Evolutionary conservation across 2,888 invertebrate species (phyloP), one percentile per base, ranked within the genome.

Genomic region (Tupiocoris notatus): DNA sequence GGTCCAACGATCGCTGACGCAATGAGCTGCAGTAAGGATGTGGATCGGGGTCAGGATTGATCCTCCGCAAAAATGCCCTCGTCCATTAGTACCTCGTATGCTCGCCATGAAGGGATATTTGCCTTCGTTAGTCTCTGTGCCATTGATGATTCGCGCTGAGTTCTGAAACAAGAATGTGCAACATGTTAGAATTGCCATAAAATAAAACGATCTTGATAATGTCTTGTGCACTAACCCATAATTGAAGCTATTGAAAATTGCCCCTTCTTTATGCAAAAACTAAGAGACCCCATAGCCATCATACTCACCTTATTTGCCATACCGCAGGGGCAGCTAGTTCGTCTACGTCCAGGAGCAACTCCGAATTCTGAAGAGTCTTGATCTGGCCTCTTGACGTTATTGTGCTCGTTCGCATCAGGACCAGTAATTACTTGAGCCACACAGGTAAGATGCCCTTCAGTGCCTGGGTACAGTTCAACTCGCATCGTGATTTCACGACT

Each of bases 51-150:
- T 21, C 0, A 74, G 25, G 63, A 74, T 74, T 7, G 73, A 74
- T 9, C 39, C 73, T 23, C 73, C 73, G 54, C 73, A 74, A 22
- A 74, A 63, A 56, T 74, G 73, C 1, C 17, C 12, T 12, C 59
- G 23, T 17, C 59, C 18, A 21, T 22, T 22, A 1, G 17, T 20
- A 12, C 22, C 25, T 21, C 64, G 25, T 20, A 74, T 54, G 16
- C 63, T 63, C 1, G 63, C 73, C 64, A 74, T 64, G 63, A 74
- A 74, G 16, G 73, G 73, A 24, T 56, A 74, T 54, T 74, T 64
- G 6, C 59, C 57, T n/a, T 63, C 56, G 22, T 2, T n/a, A 6
- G 63, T 57, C 20, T 74, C 56, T n/a, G 54, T 64, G 2, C 73
- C 73, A 16, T 74, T 62, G 18, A 74, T 74, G 57, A 74, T 64